Conservation (phyloP, 2,888 invertebrate genomes). For the Oxystoma pomonae region DNA sequence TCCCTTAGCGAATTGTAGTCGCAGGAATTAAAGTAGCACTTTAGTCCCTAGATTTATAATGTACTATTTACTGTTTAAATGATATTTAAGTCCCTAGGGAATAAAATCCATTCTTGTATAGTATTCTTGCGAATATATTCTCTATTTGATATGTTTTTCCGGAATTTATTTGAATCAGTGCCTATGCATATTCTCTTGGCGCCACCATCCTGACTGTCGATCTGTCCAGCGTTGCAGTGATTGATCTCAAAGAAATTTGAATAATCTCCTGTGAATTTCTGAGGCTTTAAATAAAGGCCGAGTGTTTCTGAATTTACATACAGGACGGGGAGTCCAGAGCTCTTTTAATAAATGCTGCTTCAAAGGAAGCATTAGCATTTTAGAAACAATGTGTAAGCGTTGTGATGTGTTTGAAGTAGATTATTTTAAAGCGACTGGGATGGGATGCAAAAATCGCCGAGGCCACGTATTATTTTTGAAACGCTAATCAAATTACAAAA, state of each 20-base stretch:
- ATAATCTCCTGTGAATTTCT: background rate
- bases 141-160: too few species aligned
- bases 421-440: too few species aligned
- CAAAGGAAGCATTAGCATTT: background rate
- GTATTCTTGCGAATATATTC: too few species aligned
- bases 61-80: too few species aligned
- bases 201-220: background rate
- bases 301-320: background rate
- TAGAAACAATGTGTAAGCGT: background rate
- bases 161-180: background rate
- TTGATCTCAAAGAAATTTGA: background rate
- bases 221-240: background rate
- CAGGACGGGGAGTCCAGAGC: background rate
- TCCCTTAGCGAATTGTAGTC: too few species aligned
- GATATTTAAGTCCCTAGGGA: too few species aligned
- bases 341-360: background rate
- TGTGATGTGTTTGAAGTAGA: background rate
- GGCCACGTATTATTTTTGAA: too few species aligned
- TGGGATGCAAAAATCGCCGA: too few species aligned
- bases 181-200: background rate
- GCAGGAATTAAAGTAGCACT: too few species aligned
- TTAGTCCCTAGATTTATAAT: too few species aligned
- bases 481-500: too few species aligned
- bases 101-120: too few species aligned
- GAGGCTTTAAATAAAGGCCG: background rate